phyloP scores from a whole-genome alignment of 2,888 invertebrate genomes.

The Dioctria rufipes region DNA sequence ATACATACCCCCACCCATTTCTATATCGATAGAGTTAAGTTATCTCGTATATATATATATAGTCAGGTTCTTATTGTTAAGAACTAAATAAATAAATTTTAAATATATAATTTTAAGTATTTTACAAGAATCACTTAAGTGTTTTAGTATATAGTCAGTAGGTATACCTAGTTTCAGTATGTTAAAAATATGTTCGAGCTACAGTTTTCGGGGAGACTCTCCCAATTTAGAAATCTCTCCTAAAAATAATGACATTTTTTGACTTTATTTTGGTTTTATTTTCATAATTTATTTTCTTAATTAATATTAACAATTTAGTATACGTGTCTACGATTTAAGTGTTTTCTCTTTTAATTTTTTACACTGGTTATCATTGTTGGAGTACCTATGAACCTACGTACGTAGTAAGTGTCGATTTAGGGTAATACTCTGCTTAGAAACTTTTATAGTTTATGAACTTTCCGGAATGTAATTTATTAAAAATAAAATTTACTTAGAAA shows the following conservation, averaged over 20 bases:
- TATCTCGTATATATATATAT: constrained; percentile 40
- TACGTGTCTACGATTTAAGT: background rate
- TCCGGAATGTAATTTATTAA: constrained; percentile 30
- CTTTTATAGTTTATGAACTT: background rate
- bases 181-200: constrained; percentile 41
- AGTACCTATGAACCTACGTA: too few relatives aligned
- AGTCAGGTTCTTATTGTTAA: constrained; percentile 7
- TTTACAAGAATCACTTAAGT: constrained; percentile 38
- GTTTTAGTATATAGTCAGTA: constrained; percentile 27
- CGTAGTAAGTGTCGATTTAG: too few relatives aligned
- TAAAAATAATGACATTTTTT: too few relatives aligned
- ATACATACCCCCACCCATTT: too few relatives aligned
- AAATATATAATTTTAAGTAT: constrained; percentile 43
- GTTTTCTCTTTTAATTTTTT: constrained; percentile 18
- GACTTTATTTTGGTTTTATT: too few relatives aligned
- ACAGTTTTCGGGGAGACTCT: too few relatives aligned
- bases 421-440: background rate
- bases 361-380: constrained; percentile 43
- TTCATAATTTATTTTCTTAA: background rate
- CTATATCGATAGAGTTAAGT: background rate
- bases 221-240: too few relatives aligned
- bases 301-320: constrained; percentile 34
- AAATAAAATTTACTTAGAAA: constrained; percentile 37
- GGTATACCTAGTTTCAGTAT: constrained; percentile 38
- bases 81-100: constrained; percentile 9